Percentiles rank a stretch among this genome's conserved stretches.
Conservation (phyloP, 2,797 vertebrate species). For the Eupleurogrammus muticus region DNA sequence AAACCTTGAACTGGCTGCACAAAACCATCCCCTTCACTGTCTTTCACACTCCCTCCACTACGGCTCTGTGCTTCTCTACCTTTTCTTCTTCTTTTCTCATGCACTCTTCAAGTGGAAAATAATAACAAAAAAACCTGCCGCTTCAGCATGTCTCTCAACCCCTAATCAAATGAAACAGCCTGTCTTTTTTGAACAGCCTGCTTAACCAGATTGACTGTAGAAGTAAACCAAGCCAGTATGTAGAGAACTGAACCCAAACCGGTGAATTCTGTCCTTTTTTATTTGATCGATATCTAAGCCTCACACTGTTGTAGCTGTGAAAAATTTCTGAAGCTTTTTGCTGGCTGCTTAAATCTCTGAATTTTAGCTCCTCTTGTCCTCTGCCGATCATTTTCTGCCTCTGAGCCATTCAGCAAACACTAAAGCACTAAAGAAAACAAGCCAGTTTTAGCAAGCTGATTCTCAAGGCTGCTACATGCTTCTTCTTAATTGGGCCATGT, state of each 20-base stretch:
- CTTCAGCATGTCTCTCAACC: slow-evolving; percentile 84
- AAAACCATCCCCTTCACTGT: slow-evolving; percentile 71
- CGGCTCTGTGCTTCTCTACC: slow-evolving; percentile 57
- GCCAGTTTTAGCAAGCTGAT: background rate
- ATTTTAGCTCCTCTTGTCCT: slow-evolving; percentile 31
- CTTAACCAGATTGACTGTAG: slow-evolving; percentile 70
- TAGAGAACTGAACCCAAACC: slow-evolving; percentile 84
- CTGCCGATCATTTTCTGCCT: slow-evolving; percentile 29
- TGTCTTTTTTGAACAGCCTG: slow-evolving; percentile 72
- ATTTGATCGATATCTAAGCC: slow-evolving; percentile 10
- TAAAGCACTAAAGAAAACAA: slow-evolving; percentile 17
- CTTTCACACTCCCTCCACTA: slow-evolving; percentile 72
- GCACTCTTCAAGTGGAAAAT: slow-evolving; percentile 75
- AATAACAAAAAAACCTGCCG: slow-evolving; percentile 66
- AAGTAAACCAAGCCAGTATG: slow-evolving; percentile 72
- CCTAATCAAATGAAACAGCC: slow-evolving; percentile 67
- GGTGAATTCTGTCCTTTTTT: slow-evolving; percentile 2
- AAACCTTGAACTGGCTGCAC: slow-evolving; percentile 83
- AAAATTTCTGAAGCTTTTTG: slow-evolving; percentile 71
- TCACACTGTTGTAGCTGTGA: slow-evolving; percentile 3
- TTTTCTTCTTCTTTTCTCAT: slow-evolving; percentile 69
- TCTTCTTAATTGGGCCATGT: background rate
- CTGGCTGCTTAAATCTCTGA: slow-evolving; percentile 55
- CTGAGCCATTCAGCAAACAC: slow-evolving; percentile 40
- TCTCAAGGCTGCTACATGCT: slow-evolving; percentile 8